Evolutionary conservation across 2,113 vertebrate species (phyloP).

Genomic region (Hypomesus transpacificus): DNA sequence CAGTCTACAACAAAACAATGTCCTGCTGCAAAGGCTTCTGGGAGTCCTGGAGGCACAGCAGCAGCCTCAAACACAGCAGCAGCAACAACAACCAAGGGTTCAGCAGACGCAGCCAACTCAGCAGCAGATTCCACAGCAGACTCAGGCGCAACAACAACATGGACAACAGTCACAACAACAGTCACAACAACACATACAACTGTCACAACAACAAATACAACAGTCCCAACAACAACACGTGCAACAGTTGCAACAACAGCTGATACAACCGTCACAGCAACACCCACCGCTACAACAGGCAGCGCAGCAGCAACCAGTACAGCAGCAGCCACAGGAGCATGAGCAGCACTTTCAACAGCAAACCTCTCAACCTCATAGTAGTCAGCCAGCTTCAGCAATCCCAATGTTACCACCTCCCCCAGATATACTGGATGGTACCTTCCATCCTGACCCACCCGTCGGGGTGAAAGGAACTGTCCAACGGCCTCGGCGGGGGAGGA

Average conservation of each 20-base stretch:
- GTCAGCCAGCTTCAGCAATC: slow-evolving; percentile 46
- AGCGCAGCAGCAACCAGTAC: slow-evolving; percentile 46
- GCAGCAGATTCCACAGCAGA: slow-evolving; percentile 37
- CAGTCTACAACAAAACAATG: slow-evolving; percentile 77
- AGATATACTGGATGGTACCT: slow-evolving; percentile 58
- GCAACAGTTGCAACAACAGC: slow-evolving; percentile 10
- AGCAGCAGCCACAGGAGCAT: slow-evolving; percentile 40
- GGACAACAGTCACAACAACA: background rate
- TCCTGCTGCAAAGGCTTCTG: slow-evolving; percentile 74
- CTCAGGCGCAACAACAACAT: slow-evolving; percentile 1
- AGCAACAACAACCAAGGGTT: background rate
- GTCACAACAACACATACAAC: slow-evolving; percentile 24
- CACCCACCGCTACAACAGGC: slow-evolving; percentile 32
- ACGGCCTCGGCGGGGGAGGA: slow-evolving; percentile 67
- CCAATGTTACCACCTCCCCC: slow-evolving; percentile 54
- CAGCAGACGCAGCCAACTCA: slow-evolving; percentile 10
- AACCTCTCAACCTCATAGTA: slow-evolving; percentile 46
- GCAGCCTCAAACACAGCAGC: slow-evolving; percentile 40
- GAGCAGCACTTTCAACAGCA: slow-evolving; percentile 47
- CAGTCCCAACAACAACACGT: slow-evolving; percentile 44
- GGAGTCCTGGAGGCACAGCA: slow-evolving; percentile 75
- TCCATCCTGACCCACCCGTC: slow-evolving; percentile 50
- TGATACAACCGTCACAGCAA: slow-evolving; percentile 6
- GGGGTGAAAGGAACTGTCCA: slow-evolving; percentile 53
- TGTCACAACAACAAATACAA: slow-evolving; percentile 39